Percentiles rank a stretch among this genome's conserved stretches.
Evolutionary conservation across 2,888 invertebrate genomes (phyloP).

Genomic region (Hyposoter dolosus): DNA sequence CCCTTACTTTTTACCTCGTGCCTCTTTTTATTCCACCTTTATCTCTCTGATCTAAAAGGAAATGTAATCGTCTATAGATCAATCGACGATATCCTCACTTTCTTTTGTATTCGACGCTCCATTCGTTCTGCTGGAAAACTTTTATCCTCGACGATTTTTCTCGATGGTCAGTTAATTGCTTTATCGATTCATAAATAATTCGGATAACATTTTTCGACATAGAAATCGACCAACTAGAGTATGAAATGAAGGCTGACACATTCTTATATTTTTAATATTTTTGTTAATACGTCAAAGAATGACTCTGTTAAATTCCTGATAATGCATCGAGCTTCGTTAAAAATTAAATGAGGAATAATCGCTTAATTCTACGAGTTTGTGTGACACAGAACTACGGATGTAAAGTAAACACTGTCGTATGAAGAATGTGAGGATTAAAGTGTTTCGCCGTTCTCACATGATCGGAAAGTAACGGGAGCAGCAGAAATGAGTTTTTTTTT

Average conservation of each 20-base stretch:
- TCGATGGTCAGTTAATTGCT: not conserved
- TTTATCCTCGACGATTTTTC: not conserved
- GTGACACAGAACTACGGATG: not conserved
- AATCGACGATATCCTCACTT: conserved; percentile 40
- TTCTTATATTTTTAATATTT: not conserved
- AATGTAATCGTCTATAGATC: conserved; percentile 20
- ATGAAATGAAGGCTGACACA: not conserved
- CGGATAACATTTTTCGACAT: not conserved
- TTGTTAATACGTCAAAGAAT: not conserved
- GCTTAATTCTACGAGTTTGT: not conserved
- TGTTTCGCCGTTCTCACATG: conserved; percentile 2
- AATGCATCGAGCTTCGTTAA: not conserved
- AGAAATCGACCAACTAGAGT: not conserved
- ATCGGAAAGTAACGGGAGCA: conserved; percentile 5
- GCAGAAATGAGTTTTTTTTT: conserved; percentile 7
- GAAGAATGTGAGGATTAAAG: not conserved
- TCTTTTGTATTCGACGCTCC: not conserved
- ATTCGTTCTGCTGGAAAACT: not conserved
- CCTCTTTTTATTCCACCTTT: conserved; percentile 26
- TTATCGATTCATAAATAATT: not conserved
- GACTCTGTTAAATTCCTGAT: not conserved
- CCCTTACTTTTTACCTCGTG: conserved; percentile 33
- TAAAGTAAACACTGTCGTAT: not conserved
- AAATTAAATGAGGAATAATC: not conserved
- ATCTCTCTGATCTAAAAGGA: conserved; percentile 27